A percentile compares a stretch with the other conserved stretches of the same genome.
phyloP scores from a whole-genome alignment of 2,888 invertebrate genomes.

The Lydus trimaculatus region DNA sequence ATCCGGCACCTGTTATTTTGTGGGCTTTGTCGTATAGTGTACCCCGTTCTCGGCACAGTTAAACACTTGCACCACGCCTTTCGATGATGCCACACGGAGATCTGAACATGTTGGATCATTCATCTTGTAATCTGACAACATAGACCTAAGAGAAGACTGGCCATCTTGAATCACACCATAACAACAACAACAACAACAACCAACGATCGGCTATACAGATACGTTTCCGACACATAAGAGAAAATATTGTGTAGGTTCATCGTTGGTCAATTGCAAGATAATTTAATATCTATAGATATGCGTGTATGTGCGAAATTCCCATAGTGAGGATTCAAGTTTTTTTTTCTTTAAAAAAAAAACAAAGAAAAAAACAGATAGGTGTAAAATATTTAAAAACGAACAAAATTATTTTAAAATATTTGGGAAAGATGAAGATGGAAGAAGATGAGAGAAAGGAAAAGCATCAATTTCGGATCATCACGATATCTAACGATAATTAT shows the following conservation, averaged over 20 bases:
- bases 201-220: constrained; percentile 5
- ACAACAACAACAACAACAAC: constrained; percentile 8
- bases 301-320: not conserved
- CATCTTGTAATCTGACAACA: constrained; percentile 18
- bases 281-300: not conserved
- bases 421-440: not conserved
- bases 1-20: constrained; percentile 33
- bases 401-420: not conserved
- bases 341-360: too few species aligned
- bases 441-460: not conserved
- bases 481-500: constrained; percentile 32
- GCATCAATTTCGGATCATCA: constrained; percentile 29
- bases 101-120: constrained; percentile 14
- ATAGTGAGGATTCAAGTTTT: not conserved
- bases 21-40: constrained; percentile 28
- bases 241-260: constrained; percentile 4
- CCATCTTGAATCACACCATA: constrained; percentile 10
- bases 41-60: constrained; percentile 17
- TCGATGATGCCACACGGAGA: constrained; percentile 17
- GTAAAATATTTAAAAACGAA: not conserved
- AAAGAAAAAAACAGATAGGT: not conserved
- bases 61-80: constrained; percentile 25
- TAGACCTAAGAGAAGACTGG: not conserved
- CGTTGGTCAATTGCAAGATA: constrained; percentile 2
- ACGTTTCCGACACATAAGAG: not conserved